Conservation (phyloP, 2,113 vertebrate genomes). For the Neotoma lepida region DNA sequence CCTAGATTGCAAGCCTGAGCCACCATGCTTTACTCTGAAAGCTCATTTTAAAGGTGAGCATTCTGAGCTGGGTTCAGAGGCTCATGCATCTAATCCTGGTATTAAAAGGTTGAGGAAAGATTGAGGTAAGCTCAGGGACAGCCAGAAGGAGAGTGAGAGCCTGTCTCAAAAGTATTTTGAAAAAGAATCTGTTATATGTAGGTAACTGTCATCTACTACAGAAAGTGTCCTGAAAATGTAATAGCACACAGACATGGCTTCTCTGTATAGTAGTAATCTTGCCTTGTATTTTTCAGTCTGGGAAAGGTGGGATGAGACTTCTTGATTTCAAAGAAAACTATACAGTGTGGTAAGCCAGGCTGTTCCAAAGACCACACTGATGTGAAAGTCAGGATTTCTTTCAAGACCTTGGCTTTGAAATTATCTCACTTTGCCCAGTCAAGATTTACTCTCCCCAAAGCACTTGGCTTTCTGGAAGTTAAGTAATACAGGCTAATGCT, state of each 20-base stretch:
- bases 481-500: background rate
- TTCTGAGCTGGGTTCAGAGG: background rate
- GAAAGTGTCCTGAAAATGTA: constrained; percentile 17
- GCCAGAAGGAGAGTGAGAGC: background rate
- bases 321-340: constrained; percentile 5
- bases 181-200: background rate
- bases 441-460: background rate
- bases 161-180: background rate
- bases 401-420: background rate
- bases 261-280: background rate
- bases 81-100: background rate
- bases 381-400: constrained; percentile 15
- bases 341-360: background rate
- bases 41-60: background rate
- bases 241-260: background rate
- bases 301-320: background rate
- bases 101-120: background rate
- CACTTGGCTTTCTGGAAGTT: background rate
- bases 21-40: background rate
- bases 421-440: background rate
- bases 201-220: background rate
- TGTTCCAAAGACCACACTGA: constrained; percentile 5
- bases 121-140: background rate
- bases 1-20: background rate
- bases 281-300: constrained; percentile 18